Percentiles rank a stretch among this genome's conserved stretches.
Conservation (phyloP, 2,797 vertebrate species). For the Danio albolineatus region DNA sequence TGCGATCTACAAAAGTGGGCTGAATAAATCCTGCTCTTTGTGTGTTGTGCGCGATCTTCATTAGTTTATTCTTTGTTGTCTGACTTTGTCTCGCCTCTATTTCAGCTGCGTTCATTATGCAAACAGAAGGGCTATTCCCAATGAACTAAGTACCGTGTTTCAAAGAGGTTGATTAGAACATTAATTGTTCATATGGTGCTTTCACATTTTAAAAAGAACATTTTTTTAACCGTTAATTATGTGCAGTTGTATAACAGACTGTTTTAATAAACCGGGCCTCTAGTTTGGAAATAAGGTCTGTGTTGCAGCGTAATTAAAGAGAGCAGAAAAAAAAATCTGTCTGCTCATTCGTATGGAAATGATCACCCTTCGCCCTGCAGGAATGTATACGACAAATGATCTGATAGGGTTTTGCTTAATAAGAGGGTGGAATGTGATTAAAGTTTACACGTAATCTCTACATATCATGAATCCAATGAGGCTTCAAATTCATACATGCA, state of each 20-base stretch:
- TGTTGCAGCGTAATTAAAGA: slow-evolving; percentile 70
- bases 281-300: slow-evolving; percentile 68
- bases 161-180: slow-evolving; percentile 74
- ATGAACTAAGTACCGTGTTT: slow-evolving; percentile 72
- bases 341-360: slow-evolving; percentile 60
- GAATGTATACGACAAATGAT: slow-evolving; percentile 56
- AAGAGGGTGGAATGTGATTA: slow-evolving; percentile 53
- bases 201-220: slow-evolving; percentile 69
- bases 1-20: slow-evolving; percentile 14
- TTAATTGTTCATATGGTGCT: slow-evolving; percentile 72
- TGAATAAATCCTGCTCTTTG: slow-evolving; percentile 29
- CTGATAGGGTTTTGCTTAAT: slow-evolving; percentile 51
- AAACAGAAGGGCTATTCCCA: slow-evolving; percentile 71
- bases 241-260: slow-evolving; percentile 68
- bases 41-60: slow-evolving; percentile 29
- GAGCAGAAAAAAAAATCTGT: slow-evolving; percentile 50
- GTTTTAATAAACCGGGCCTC: slow-evolving; percentile 70
- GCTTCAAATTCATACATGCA: slow-evolving; percentile 27
- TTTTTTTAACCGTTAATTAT: slow-evolving; percentile 74
- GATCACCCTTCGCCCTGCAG: slow-evolving; percentile 53
- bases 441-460: slow-evolving; percentile 38
- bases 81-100: slow-evolving; percentile 39
- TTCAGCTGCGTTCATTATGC: slow-evolving; percentile 69
- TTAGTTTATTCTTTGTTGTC: slow-evolving; percentile 43
- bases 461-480: slow-evolving; percentile 42